These are phyloP conservation scores for Eriosoma lanigerum DNA, from an alignment of 1,140 invertebrate genomes.

Conservation along the genomic window DNA sequence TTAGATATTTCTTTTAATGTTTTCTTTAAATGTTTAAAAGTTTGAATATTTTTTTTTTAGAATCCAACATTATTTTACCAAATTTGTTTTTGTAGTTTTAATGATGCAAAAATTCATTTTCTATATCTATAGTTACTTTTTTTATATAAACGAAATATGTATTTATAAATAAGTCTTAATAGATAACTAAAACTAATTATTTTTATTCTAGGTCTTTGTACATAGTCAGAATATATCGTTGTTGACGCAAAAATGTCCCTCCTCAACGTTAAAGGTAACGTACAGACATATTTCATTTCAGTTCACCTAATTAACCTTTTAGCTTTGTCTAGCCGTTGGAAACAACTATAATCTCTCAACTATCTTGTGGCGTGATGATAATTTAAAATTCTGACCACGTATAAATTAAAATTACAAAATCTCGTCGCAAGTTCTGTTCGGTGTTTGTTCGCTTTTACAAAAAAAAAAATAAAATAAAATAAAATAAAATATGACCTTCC, in stretches of 20 bases:
- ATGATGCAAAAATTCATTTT: not conserved
- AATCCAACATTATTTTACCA: not conserved
- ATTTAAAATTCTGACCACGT: not conserved
- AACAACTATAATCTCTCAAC: constrained; percentile 8
- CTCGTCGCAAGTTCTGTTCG: not conserved
- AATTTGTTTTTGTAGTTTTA: constrained; percentile 2
- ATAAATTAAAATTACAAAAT: constrained; percentile 31
- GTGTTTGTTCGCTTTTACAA: not conserved
- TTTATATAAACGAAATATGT: not conserved
- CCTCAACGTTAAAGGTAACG: constrained; percentile 47
- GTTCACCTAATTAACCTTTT: constrained; percentile 16
- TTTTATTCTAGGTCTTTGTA: not conserved
- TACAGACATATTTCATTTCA: constrained; percentile 18
- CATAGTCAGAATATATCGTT: not conserved
- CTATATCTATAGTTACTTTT: not conserved
- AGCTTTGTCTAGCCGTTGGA: not conserved
- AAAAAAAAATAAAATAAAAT: too few relatives aligned
- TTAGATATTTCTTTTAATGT: not conserved
- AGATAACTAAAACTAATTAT: constrained; percentile 3
- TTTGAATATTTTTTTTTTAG: constrained; percentile 1
- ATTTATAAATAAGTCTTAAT: not conserved
- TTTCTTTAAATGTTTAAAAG: not conserved
- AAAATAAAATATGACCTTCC: too few relatives aligned
- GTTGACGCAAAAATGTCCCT: constrained; percentile 39
- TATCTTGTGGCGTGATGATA: not conserved